Conservation (phyloP, 2,797 vertebrate species). For the Tenualosa thibaudeaui region DNA sequence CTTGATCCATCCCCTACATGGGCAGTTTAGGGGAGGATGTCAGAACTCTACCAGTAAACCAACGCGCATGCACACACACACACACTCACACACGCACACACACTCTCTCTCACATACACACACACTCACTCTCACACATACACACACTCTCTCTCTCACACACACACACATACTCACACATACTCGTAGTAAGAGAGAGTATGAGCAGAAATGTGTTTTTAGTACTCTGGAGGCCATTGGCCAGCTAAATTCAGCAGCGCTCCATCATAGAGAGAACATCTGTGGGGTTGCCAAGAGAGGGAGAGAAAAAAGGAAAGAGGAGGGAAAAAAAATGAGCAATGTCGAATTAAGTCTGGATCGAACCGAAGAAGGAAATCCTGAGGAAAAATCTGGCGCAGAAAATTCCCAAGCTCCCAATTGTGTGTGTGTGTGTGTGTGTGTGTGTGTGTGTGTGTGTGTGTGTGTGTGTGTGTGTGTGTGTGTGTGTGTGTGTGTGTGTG, state of each 20-base stretch:
- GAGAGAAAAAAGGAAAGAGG: conserved; percentile 20
- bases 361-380: conserved; percentile 57
- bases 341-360: conserved; percentile 8
- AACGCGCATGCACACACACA: neutral
- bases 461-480: neutral
- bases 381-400: conserved; percentile 36
- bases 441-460: neutral
- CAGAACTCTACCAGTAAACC: neutral
- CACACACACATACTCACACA: neutral
- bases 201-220: neutral
- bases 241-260: conserved; percentile 27
- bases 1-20: neutral
- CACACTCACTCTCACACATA: too few species aligned
- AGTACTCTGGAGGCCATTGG: neutral
- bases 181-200: neutral
- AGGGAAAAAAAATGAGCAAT: neutral
- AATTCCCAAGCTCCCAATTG: conserved; percentile 14
- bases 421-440: neutral
- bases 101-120: neutral
- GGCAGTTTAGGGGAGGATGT: conserved; percentile 9
- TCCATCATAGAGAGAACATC: conserved; percentile 28
- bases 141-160: neutral
- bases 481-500: too few species aligned
- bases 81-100: neutral
- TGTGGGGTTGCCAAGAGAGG: conserved; percentile 24